Evolutionary conservation across 2,113 vertebrate species (phyloP).

Genomic region (Salvelinus alpinus): DNA sequence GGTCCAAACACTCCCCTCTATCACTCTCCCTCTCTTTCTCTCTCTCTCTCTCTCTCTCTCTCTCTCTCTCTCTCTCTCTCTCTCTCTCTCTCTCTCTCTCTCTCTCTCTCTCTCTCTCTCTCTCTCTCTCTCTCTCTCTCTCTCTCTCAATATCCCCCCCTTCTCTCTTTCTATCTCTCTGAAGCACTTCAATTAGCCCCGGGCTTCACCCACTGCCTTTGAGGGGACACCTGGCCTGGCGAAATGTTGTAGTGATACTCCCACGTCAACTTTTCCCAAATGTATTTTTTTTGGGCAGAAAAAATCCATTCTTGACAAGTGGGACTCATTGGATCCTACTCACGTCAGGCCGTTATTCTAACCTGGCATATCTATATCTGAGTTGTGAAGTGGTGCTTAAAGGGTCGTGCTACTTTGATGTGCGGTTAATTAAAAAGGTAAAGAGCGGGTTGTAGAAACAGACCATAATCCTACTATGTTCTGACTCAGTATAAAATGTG

Average conservation of each 20-base stretch:
- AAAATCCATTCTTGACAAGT: conserved; percentile 28
- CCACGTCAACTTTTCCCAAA: conserved; percentile 19
- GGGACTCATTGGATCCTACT: conserved; percentile 41
- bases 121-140: conserved; percentile 28
- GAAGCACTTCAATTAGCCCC: conserved; percentile 25
- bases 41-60: no score
- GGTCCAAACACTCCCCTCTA: conserved; percentile 55
- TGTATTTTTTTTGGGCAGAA: conserved; percentile 18
- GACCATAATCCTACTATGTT: conserved; percentile 35
- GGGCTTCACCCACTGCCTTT: conserved; percentile 18
- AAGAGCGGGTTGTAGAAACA: background rate
- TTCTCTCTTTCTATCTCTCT: conserved; percentile 1
- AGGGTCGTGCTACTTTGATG: conserved; percentile 26
- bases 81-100: conserved; percentile 22
- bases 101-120: background rate
- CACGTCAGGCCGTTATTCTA: conserved; percentile 13
- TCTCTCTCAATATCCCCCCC: conserved; percentile 28
- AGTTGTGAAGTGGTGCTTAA: conserved; percentile 25
- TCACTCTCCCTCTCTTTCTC: no score
- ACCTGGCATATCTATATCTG: conserved; percentile 31
- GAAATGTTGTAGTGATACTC: conserved; percentile 30
- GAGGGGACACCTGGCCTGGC: background rate
- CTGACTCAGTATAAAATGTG: no score
- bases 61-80: no score
- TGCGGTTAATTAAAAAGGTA: conserved; percentile 43